These are phyloP conservation scores for Melospiza melodia DNA, from an alignment of 2,113 vertebrate species.

Conservation along the genomic window DNA sequence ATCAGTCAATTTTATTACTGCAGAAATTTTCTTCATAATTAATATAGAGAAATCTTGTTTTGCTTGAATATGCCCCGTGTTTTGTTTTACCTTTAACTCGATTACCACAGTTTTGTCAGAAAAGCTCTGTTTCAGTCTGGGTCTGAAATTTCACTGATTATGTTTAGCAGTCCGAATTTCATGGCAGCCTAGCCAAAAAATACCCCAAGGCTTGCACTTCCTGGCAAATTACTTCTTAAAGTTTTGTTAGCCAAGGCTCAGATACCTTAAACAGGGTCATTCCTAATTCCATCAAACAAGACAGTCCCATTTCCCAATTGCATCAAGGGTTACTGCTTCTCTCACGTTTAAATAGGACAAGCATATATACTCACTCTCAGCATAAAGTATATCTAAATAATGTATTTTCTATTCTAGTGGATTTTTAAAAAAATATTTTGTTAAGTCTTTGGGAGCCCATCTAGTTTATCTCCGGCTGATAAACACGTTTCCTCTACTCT, in stretches of 20 bases:
- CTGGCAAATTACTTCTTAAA: slow-evolving; percentile 30
- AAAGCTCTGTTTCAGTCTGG: slow-evolving; percentile 65
- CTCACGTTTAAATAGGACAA: slow-evolving; percentile 81
- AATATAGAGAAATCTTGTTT: slow-evolving; percentile 39
- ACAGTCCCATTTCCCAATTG: slow-evolving; percentile 69
- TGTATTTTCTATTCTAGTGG: slow-evolving; percentile 81
- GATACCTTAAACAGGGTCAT: slow-evolving; percentile 50
- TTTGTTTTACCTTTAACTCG: slow-evolving; percentile 43
- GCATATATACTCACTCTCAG: slow-evolving; percentile 82
- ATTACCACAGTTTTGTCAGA: slow-evolving; percentile 43
- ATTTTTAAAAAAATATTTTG: slow-evolving; percentile 83
- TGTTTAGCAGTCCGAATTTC: slow-evolving; percentile 36
- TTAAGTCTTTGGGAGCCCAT: slow-evolving; percentile 84
- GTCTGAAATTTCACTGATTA: slow-evolving; percentile 30
- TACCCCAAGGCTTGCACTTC: slow-evolving; percentile 67
- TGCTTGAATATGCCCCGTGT: slow-evolving; percentile 20
- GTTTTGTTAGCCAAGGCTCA: slow-evolving; percentile 40
- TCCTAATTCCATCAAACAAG: slow-evolving; percentile 64
- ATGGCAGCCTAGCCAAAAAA: slow-evolving; percentile 35
- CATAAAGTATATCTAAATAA: slow-evolving; percentile 85
- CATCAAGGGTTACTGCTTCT: slow-evolving; percentile 75
- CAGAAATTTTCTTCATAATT: slow-evolving; percentile 27
- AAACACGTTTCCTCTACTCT: slow-evolving; percentile 72
- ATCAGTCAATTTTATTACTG: background rate
- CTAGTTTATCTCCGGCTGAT: slow-evolving; percentile 74